Evolutionary conservation across 2,113 vertebrate species (phyloP), one percentile per base, ranked within the genome.

Genomic region (Carollia perspicillata): DNA sequence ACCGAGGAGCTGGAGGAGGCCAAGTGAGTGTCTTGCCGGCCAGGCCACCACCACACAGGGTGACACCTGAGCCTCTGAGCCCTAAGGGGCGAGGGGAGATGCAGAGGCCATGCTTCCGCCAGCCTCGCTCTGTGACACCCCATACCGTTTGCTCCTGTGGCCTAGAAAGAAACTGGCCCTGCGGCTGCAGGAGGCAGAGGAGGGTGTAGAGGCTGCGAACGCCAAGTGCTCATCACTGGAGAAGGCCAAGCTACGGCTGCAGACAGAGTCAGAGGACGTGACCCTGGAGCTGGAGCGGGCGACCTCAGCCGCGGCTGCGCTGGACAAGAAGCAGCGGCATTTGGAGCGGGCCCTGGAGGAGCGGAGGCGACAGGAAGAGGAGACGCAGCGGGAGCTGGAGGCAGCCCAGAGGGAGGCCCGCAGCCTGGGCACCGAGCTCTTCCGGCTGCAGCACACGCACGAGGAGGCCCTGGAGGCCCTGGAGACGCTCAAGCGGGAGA

Each of bases 1-100:
- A 99, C 99, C 0, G 99, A 99, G 98, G 99, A 99, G 95, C 98
- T 99, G 94, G 99, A 99, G 97, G 99, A 99, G 95, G 99, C 99
- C 96, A 99, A 99, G 99, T 99, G 96, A 98, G 99, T 97, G 58
- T 26, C 1, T 3, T 68, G 40, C 6, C 0, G 1, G 53, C 69
- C n/a, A 9, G 69, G 60, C 40, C 6, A 0, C 8, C 18, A 2
- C 66, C 30, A 3, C 3, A 9, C 11, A 33, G 37, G 35, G 22
- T 35, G 30, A 23, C 0, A 2, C 42, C 40, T 17, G 53, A 3
- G 42, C 90, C n/a, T 66, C 63, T n/a, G 66, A 55, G 51, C 30
- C 26, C 55, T 63, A n/a, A 2, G 53, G 72, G 49, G 37, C 4
- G 2, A 18, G n/a, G 75, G 35, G 18, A 8, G 49, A 33, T 8